These are phyloP conservation scores for Chrysomallon squamiferum DNA, from an alignment of 1,140 invertebrate genomes.

Conservation along the genomic window DNA sequence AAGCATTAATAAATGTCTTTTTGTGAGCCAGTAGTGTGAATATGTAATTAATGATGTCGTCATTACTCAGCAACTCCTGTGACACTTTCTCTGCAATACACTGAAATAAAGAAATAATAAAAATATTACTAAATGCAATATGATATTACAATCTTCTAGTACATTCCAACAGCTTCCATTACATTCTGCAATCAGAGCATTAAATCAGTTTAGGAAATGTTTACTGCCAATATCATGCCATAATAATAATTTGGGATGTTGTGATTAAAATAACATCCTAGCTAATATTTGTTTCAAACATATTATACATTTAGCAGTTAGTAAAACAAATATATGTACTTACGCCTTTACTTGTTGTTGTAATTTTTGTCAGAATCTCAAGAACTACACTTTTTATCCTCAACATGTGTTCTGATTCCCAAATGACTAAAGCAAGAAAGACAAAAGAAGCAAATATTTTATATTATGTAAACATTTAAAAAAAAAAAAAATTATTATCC, in stretches of 20 bases:
- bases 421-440: constrained; percentile 17
- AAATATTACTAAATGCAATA: not conserved
- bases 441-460: not conserved
- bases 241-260: no score
- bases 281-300: no score
- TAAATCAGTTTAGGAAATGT: no score
- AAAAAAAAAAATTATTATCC: no score
- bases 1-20: constrained; percentile 58
- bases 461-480: not conserved
- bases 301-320: no score
- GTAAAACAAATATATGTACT: no score
- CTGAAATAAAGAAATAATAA: constrained; percentile 28
- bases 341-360: constrained; percentile 42
- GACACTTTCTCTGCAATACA: constrained; percentile 49
- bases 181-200: not conserved
- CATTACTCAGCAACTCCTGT: constrained; percentile 41
- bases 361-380: constrained; percentile 53
- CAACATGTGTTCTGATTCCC: constrained; percentile 41
- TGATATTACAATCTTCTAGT: no score
- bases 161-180: no score
- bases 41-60: constrained; percentile 59
- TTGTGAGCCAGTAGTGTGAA: constrained; percentile 55
- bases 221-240: no score
- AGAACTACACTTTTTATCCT: constrained; percentile 53
- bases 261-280: no score